These are phyloP conservation scores for Anarhynchus alexandrinus DNA, from an alignment of 2,113 vertebrate species.

Conservation along the genomic window DNA sequence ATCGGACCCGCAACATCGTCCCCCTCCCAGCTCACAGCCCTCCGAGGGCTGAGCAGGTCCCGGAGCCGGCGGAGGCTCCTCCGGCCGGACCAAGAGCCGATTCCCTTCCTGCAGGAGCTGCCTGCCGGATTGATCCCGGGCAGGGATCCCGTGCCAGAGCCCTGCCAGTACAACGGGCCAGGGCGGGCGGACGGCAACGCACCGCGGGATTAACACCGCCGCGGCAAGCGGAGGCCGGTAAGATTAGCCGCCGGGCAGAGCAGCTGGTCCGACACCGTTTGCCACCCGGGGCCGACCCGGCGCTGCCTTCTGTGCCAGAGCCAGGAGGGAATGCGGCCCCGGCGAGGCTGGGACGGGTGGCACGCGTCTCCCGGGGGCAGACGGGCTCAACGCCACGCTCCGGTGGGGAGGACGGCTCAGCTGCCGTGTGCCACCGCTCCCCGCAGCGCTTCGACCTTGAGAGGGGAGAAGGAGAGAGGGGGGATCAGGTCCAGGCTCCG, in stretches of 20 bases:
- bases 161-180: not conserved
- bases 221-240: accelerated
- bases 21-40: not conserved
- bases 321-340: too few relatives aligned
- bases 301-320: too few relatives aligned
- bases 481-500: not conserved
- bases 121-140: not conserved
- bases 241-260: not conserved
- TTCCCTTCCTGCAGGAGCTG: too few relatives aligned
- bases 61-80: not conserved
- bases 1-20: accelerated
- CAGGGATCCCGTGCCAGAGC: not conserved
- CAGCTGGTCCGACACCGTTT: not conserved
- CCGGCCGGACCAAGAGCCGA: not conserved
- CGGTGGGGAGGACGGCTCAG: not conserved
- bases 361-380: not conserved
- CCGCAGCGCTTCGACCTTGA: not conserved
- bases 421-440: not conserved
- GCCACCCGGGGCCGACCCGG: not conserved
- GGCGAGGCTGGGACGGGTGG: too few relatives aligned
- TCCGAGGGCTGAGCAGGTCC: not conserved
- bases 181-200: too few relatives aligned
- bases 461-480: too few relatives aligned
- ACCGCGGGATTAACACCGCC: too few relatives aligned
- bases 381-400: not conserved